Evolutionary conservation across 2,113 vertebrate genomes (phyloP), one percentile per base, ranked within the genome.

Genomic region (Saccopteryx leptura): DNA sequence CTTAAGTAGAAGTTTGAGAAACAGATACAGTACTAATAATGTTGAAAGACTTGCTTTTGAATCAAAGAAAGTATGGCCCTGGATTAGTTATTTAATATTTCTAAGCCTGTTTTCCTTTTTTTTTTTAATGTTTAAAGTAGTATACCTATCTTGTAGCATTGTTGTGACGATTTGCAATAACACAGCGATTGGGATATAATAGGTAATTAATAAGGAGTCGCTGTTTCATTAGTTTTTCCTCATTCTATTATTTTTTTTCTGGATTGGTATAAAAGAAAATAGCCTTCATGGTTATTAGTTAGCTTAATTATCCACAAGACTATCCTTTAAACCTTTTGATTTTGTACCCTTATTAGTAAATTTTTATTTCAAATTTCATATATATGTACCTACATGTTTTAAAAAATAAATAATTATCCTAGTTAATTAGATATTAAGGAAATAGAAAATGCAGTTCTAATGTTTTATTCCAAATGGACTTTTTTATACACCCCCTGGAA

Each of bases 301-400:
- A 60, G 39, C 46, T 91, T 71, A 92, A 19, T 65, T 76, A 95
- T 68, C 46, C 61, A 87, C 69, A 75, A 71, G 56, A 61, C 39
- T 75, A 75, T 3, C 85, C 52, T 89, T 9, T 65, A 87, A 87
- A 39, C 2, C 5, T 66, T 92, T 88, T 83, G n/a, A 28, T 69
- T 80, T 0, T 24, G 8, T 84, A 68, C 2, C 4, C 24, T 52
- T 72, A 46, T 12, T 61, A 88, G 28, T 58, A 81, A 90, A 31
- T 88, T 91, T 85, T 79, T 79, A 69, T 85, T 74, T 96, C 10
- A 85, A 81, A 88, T 78, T 90, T 90, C 2, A 68, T 68, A n/a
- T 23, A 23, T 2, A 54, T 75, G 60, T 24, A 68, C 19, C 74
- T 46, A 78, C 19, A 60, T 18, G 4, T 52, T 69, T 18, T 69